phyloP scores from a whole-genome alignment of 2,888 invertebrate species.

The Agrochola lychnidis region DNA sequence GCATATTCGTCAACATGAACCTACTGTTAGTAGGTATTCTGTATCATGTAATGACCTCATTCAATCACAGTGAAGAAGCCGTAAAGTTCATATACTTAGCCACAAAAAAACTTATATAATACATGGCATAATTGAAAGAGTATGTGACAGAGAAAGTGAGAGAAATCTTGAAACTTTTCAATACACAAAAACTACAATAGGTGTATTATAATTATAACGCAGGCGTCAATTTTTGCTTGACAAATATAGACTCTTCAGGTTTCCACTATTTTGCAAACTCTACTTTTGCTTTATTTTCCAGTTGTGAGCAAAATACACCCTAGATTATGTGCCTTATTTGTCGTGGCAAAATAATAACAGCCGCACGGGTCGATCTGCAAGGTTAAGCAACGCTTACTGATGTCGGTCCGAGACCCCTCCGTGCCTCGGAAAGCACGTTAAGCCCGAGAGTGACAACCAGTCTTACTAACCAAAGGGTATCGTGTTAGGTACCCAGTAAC shows the following conservation, averaged over 20 bases:
- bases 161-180: constrained; percentile 22
- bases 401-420: no score
- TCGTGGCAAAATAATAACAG: no score
- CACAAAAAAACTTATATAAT: background rate
- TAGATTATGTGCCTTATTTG: no score
- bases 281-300: no score
- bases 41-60: background rate
- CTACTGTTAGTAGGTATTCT: background rate
- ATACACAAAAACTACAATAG: background rate
- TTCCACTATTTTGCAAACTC: background rate
- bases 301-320: no score
- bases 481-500: no score
- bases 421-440: no score
- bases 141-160: constrained; percentile 15
- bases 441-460: no score
- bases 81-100: background rate
- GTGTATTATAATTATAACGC: background rate
- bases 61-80: constrained; percentile 1
- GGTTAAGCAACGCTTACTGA: no score
- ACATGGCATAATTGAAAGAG: background rate
- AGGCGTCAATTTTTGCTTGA: background rate
- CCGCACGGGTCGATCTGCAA: no score
- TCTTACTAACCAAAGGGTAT: no score
- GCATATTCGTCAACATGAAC: background rate
- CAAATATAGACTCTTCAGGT: background rate